A percentile compares a stretch with the other conserved stretches of the same genome.
Evolutionary conservation across 2,797 vertebrate genomes (phyloP).

Genomic region (Setipinna tenuifilis): DNA sequence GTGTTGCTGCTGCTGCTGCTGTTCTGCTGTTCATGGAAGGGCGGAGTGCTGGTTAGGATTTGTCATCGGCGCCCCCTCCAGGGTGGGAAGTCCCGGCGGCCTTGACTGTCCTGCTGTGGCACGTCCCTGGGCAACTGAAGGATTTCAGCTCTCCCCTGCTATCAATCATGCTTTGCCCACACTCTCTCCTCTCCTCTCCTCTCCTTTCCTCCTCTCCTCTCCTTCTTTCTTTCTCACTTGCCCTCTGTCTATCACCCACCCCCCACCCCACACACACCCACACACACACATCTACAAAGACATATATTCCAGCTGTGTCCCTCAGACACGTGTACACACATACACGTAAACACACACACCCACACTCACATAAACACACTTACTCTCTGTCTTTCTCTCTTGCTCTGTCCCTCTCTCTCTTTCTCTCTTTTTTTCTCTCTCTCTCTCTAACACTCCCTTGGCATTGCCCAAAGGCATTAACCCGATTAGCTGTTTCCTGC

Average conservation of each 20-base stretch:
- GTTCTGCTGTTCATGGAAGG: neutral
- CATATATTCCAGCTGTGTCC: neutral
- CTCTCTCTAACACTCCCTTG: conserved; percentile 48
- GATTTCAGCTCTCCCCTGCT: conserved; percentile 43
- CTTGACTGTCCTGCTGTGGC: conserved; percentile 57
- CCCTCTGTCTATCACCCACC: conserved; percentile 34
- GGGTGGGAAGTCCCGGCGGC: conserved; percentile 57
- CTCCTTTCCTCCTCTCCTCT: conserved; percentile 40
- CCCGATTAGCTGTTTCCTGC: conserved; percentile 65
- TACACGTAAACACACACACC: neutral
- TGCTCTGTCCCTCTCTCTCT: too few species aligned
- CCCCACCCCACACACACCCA: conserved; percentile 41
- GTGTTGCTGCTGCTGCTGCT: conserved; percentile 30
- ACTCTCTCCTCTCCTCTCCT: conserved; percentile 28
- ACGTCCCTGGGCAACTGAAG: conserved; percentile 51
- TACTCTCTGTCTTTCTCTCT: neutral
- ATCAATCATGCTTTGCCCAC: neutral
- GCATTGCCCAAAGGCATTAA: conserved; percentile 63
- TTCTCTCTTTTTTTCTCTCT: neutral
- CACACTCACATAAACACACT: neutral
- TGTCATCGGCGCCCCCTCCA: conserved; percentile 41
- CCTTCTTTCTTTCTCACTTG: neutral
- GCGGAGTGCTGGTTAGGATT: conserved; percentile 45
- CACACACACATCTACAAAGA: conserved; percentile 29
- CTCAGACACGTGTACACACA: neutral